Conservation (phyloP, 2,113 vertebrate species). For the Daboia siamensis region DNA sequence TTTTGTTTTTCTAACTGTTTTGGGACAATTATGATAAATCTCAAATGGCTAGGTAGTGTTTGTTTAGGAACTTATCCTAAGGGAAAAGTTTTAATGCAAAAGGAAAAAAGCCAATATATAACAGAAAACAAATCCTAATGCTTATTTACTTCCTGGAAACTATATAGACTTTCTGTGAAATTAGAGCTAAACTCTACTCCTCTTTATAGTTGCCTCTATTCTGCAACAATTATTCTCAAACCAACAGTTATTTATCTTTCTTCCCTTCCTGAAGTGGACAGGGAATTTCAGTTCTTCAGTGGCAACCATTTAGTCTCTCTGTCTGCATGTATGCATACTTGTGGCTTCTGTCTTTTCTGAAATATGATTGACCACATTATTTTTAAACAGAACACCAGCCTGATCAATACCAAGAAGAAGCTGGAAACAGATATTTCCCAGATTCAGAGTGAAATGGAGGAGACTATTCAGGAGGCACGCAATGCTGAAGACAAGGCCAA, state of each 20-base stretch:
- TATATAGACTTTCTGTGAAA: not conserved
- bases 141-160: not conserved
- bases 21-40: not conserved
- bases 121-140: not conserved
- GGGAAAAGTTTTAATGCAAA: no score
- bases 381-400: slow-evolving; percentile 69
- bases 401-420: slow-evolving; percentile 73
- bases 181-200: not conserved
- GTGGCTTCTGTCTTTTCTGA: not conserved
- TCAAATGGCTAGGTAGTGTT: not conserved
- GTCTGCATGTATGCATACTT: not conserved
- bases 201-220: not conserved
- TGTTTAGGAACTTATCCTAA: not conserved
- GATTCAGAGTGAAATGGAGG: slow-evolving; percentile 63
- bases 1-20: not conserved
- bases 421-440: slow-evolving; percentile 69
- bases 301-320: not conserved
- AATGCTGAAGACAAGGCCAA: slow-evolving; percentile 74
- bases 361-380: not conserved
- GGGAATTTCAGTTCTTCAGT: not conserved
- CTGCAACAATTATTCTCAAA: not conserved
- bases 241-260: not conserved
- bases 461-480: slow-evolving; percentile 67
- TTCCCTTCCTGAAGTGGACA: not conserved
- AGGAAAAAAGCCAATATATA: no score